Conservation (phyloP, 2,888 invertebrate genomes). For the Gibbula magus region DNA sequence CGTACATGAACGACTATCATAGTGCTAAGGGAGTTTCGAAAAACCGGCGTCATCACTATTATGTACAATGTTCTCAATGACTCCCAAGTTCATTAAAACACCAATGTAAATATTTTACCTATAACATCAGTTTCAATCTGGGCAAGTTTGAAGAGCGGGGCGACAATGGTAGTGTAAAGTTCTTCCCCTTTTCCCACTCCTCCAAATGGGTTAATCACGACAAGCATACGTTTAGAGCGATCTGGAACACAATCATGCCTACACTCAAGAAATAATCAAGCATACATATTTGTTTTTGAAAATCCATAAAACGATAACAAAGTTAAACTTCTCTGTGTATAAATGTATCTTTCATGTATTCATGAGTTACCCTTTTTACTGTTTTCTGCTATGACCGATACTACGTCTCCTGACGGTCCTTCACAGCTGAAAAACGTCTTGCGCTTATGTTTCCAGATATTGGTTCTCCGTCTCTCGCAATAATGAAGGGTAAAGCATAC, state of each 20-base stretch:
- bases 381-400: not conserved
- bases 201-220: not conserved
- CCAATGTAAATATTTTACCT: not conserved
- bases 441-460: not conserved
- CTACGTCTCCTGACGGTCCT: not conserved
- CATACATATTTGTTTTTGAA: no score
- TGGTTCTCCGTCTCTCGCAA: not conserved
- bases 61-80: no score
- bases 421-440: not conserved
- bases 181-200: not conserved
- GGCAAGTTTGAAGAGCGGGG: not conserved
- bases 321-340: no score
- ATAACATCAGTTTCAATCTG: not conserved
- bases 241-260: not conserved
- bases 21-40: no score
- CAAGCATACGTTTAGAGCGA: not conserved
- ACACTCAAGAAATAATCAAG: no score
- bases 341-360: no score
- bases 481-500: not conserved
- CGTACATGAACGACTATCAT: no score
- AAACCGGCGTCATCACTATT: no score
- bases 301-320: no score
- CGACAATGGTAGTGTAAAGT: not conserved
- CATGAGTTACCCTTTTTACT: not conserved
- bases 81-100: no score